phyloP scores from a whole-genome alignment of 2,113 vertebrate genomes.

The Lasiurus borealis region DNA sequence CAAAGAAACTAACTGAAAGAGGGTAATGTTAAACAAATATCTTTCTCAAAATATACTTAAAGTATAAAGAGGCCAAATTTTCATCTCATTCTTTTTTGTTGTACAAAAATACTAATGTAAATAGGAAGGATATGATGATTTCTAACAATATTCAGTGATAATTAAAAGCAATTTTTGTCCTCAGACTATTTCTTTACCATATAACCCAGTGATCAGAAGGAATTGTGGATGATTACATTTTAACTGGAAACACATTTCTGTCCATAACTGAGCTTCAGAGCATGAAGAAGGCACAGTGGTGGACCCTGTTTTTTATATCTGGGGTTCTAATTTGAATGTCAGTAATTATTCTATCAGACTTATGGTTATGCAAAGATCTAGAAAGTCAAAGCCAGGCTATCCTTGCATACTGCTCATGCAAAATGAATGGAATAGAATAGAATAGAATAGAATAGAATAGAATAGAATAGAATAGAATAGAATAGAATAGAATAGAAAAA shows the following conservation, averaged over 20 bases:
- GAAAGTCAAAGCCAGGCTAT: conserved; percentile 59
- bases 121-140: not conserved
- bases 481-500: no score
- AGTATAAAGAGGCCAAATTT: conserved; percentile 30
- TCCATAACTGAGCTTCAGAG: not conserved
- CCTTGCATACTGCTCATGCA: conserved; percentile 36
- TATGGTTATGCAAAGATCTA: conserved; percentile 41
- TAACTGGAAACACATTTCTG: conserved; percentile 58
- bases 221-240: conserved; percentile 61
- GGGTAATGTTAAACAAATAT: not conserved
- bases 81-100: conserved; percentile 53
- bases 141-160: conserved; percentile 48
- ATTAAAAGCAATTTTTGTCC: conserved; percentile 73
- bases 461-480: no score
- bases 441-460: no score
- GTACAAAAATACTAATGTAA: not conserved
- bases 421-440: not conserved
- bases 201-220: conserved; percentile 62
- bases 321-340: conserved; percentile 53
- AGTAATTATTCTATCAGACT: conserved; percentile 55
- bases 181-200: conserved; percentile 4
- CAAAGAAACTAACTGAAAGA: conserved; percentile 22
- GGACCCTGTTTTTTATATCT: conserved; percentile 61
- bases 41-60: conserved; percentile 16
- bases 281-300: conserved; percentile 40